Conservation (phyloP, 2,888 invertebrate genomes). For the Drosophila peninsularis region DNA sequence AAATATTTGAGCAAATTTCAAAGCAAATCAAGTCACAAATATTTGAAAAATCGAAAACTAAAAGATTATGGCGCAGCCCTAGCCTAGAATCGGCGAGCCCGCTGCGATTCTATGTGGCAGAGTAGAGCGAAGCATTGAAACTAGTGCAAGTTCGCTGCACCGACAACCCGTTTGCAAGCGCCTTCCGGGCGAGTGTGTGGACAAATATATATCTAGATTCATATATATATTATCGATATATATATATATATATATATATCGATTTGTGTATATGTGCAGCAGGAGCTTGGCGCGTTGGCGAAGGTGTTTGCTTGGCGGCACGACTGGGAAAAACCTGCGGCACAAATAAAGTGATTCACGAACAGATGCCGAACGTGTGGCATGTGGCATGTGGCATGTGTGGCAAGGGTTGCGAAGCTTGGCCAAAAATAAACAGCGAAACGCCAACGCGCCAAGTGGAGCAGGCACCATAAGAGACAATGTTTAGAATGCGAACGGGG, state of each 20-base stretch:
- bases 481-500: conserved; percentile 58
- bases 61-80: conserved; percentile 49
- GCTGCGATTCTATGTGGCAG: conserved; percentile 22
- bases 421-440: conserved; percentile 36
- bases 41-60: background rate
- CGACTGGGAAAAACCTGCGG: conserved; percentile 48
- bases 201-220: background rate
- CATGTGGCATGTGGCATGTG: conserved; percentile 12
- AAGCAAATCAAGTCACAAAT: background rate
- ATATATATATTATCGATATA: background rate
- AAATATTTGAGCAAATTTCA: background rate
- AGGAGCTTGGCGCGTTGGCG: conserved; percentile 37
- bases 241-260: background rate
- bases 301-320: conserved; percentile 48
- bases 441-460: conserved; percentile 59
- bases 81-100: conserved; percentile 42
- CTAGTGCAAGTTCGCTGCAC: conserved; percentile 78
- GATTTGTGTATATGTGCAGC: conserved; percentile 4
- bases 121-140: conserved; percentile 49
- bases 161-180: conserved; percentile 66
- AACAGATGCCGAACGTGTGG: conserved; percentile 55
- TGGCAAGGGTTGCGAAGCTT: conserved; percentile 49
- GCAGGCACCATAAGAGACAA: conserved; percentile 43
- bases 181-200: conserved; percentile 65
- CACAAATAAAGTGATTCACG: conserved; percentile 72